Evolutionary conservation across 2,113 vertebrate genomes (phyloP).

Genomic region (Sitta europaea): DNA sequence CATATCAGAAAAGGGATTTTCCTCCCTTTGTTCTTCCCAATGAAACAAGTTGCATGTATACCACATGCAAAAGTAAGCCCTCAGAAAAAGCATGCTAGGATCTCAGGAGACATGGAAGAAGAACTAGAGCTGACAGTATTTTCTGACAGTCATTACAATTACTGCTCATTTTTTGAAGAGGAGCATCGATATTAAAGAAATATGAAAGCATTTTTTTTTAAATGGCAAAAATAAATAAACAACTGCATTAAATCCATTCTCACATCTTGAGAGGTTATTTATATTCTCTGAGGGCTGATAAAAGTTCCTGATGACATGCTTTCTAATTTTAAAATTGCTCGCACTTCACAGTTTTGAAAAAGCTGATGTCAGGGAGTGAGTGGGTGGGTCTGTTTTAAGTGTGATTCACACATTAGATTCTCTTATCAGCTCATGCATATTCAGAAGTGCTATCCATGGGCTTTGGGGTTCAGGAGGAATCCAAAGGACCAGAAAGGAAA

Average conservation of each 20-base stretch:
- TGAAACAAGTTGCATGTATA: not conserved
- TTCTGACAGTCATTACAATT: conserved; percentile 59
- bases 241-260: conserved; percentile 58
- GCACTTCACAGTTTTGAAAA: conserved; percentile 77
- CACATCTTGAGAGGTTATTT: conserved; percentile 74
- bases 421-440: conserved; percentile 75
- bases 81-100: conserved; percentile 10
- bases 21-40: not conserved
- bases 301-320: conserved; percentile 77
- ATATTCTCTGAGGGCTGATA: conserved; percentile 76
- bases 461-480: not conserved
- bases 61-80: conserved; percentile 40
- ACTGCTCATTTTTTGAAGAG: conserved; percentile 43
- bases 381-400: conserved; percentile 78
- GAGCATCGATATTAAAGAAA: conserved; percentile 8
- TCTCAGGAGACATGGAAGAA: not conserved
- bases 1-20: not conserved
- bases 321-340: conserved; percentile 81
- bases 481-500: not conserved
- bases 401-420: conserved; percentile 77
- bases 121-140: conserved; percentile 8
- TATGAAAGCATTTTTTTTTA: conserved; percentile 54
- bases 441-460: conserved; percentile 66
- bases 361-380: conserved; percentile 75
- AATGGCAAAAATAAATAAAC: conserved; percentile 69